These are phyloP conservation scores for Apoda limacodes DNA, from an alignment of 2,888 invertebrate species.

Conservation along the genomic window DNA sequence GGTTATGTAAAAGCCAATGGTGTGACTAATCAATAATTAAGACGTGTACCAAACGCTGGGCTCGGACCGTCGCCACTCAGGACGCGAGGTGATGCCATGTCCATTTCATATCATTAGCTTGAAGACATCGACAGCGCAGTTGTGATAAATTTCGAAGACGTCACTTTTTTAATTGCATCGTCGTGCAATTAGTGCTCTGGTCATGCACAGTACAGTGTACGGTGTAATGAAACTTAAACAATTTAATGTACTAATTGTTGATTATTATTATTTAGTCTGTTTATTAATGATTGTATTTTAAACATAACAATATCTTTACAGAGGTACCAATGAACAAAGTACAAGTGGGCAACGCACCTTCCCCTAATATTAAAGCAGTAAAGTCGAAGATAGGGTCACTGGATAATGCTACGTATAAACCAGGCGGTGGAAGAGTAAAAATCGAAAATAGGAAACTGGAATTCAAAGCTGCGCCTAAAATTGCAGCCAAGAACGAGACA, in stretches of 20 bases:
- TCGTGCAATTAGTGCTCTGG: no score
- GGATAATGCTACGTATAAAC: slow-evolving; percentile 90
- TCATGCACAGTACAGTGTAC: no score
- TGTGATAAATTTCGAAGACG: no score
- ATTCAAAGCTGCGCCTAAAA: slow-evolving; percentile 85
- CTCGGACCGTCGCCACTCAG: no score
- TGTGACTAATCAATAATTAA: no score
- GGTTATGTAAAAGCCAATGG: no score
- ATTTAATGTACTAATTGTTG: neutral
- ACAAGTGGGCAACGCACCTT: slow-evolving; percentile 91
- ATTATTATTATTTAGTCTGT: slow-evolving; percentile 8
- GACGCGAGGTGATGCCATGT: no score
- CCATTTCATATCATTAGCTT: no score
- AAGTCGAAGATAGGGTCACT: slow-evolving; percentile 93
- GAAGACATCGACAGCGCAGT: no score
- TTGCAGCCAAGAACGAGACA: slow-evolving; percentile 91
- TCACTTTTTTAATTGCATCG: no score
- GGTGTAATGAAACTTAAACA: slow-evolving; percentile 1
- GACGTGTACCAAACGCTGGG: no score
- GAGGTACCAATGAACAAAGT: slow-evolving; percentile 94
- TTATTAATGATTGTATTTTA: slow-evolving; percentile 5
- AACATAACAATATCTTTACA: no score
- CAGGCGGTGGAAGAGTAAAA: slow-evolving; percentile 89
- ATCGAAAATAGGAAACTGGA: slow-evolving; percentile 90
- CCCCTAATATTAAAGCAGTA: slow-evolving; percentile 92